phyloP scores from a whole-genome alignment of 1,140 invertebrate species.

The Pentalonia nigronervosa region DNA sequence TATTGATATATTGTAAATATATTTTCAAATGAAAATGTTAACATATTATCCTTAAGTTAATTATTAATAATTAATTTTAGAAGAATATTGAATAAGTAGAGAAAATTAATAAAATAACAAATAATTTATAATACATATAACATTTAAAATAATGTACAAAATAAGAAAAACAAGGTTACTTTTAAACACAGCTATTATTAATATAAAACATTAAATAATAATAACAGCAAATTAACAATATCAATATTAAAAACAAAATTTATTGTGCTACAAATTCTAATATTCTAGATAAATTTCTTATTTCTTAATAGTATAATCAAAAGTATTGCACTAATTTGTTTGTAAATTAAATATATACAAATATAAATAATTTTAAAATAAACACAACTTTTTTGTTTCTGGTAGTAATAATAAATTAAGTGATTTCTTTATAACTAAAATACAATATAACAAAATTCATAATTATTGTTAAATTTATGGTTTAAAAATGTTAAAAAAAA shows the following conservation, averaged over 20 bases:
- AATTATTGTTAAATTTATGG: not conserved
- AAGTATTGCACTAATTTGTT: conserved; percentile 23
- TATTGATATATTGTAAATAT: not conserved
- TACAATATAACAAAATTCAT: not conserved
- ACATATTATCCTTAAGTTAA: not conserved
- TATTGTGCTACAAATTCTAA: not conserved
- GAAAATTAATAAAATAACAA: conserved; percentile 15
- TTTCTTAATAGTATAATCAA: not conserved
- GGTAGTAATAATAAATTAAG: not conserved
- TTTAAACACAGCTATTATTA: not conserved
- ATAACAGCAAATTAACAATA: not conserved
- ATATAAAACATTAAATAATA: not conserved
- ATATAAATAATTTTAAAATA: not conserved
- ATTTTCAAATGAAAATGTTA: not conserved
- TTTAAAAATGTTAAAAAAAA: not conserved
- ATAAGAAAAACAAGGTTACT: not conserved
- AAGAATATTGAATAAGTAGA: not conserved
- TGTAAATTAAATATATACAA: not conserved
- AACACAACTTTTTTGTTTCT: conserved; percentile 28
- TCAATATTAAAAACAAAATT: not conserved
- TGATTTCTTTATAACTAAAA: not conserved
- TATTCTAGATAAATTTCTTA: conserved; percentile 34
- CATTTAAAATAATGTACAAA: not conserved
- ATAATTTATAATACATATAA: not conserved
- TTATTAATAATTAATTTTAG: not conserved